phyloP scores from a whole-genome alignment of 2,113 vertebrate species.

The Cairina moschata region DNA sequence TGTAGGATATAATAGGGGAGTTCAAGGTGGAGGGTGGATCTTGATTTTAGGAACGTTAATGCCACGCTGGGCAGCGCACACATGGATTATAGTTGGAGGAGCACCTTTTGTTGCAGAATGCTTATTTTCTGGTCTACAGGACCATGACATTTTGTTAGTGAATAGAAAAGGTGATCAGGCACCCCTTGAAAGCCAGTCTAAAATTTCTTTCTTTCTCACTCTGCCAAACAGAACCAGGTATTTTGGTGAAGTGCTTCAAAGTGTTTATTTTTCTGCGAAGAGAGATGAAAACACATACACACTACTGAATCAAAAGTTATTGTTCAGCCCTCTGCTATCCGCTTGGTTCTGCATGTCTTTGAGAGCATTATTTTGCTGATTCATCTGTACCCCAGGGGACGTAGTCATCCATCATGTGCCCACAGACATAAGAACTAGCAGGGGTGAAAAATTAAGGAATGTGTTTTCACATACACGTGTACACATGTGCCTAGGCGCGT shows the following conservation, averaged over 20 bases:
- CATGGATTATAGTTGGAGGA: not conserved
- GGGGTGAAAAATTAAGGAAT: not conserved
- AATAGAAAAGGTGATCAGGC: not conserved
- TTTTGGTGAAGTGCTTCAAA: not conserved
- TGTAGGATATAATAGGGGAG: slow-evolving; percentile 25
- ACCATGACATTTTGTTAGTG: not conserved
- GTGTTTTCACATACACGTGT: not conserved
- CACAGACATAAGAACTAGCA: not conserved
- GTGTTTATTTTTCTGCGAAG: not conserved
- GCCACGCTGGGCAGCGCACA: not conserved
- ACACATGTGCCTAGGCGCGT: not conserved
- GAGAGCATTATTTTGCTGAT: not conserved
- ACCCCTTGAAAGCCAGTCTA: not conserved
- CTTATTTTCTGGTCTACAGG: not conserved
- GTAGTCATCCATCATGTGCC: not conserved
- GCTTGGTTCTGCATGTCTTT: not conserved
- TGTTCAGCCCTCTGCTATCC: not conserved
- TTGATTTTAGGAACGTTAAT: slow-evolving; percentile 17
- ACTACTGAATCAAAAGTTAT: not conserved
- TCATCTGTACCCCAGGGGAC: not conserved
- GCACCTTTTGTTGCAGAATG: not conserved
- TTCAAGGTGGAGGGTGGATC: not conserved
- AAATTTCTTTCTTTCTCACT: not conserved
- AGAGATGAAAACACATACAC: not conserved
- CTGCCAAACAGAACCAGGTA: not conserved